Evolutionary conservation across 1,140 invertebrate species (phyloP), one percentile per base, ranked within the genome.

Genomic region (Lanistes nyassanus): DNA sequence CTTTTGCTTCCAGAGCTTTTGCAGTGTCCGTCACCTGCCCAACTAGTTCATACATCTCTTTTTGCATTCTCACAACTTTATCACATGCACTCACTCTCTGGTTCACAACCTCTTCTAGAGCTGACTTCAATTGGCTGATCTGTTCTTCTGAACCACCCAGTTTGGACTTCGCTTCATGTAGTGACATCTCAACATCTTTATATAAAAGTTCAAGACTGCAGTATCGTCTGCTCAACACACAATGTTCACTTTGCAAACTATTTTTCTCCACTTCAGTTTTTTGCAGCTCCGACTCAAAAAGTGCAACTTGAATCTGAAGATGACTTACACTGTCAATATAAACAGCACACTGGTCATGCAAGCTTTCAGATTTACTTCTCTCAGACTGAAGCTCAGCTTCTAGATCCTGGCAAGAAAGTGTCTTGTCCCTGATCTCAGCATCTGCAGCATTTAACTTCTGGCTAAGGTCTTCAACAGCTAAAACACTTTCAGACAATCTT

Each of bases 61-160:
- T 21, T 19, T 69, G 23, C 56, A 79, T 36, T 26, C 37, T 39
- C 2, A 76, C 66, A 21, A 70, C 31, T 29, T 75, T 65, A 67
- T 75, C 64, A 39, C 42, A 76, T n/a, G 75, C 21, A 53, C 16
- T 55, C 13, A 39, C 56, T 26, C 75, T 51, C 53, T 62, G 42
- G 36, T 65, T 37, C 19, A 60, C 36, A 19, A 23, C 69, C 21
- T 64, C 65, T 37, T 67, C 68, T 19, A 64, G 70, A 29, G 55
- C 34, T 3, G 56, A 42, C 26, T 72, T 58, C 34, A 72, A 60
- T 13, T 62, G 0, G n/a, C 60, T 19, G 0, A 72, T 11, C 21
- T 60, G 21, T 42, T 23, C 42, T 29, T 42, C 31, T 60, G 70
- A 7, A 26, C 37, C 70, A 26, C 16, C 21, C 26, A 72, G 23